These are phyloP conservation scores for Engystomops pustulosus DNA, from an alignment of 2,113 vertebrate species.

Conservation along the genomic window DNA sequence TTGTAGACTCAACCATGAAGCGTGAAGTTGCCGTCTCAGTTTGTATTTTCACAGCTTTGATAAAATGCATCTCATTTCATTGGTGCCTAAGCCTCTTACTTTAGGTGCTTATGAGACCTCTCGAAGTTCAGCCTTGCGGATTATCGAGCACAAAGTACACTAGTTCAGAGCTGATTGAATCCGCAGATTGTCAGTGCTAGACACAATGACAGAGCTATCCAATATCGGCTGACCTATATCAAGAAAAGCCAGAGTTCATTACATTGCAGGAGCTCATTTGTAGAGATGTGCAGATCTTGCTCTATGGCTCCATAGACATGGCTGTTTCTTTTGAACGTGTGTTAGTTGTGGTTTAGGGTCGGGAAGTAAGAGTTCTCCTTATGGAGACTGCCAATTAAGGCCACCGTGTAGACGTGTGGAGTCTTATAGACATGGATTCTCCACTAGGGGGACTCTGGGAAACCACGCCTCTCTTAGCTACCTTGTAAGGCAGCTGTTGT, in stretches of 20 bases:
- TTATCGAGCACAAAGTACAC: conserved; percentile 53
- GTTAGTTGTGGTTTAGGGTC: no score
- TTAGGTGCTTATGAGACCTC: conserved; percentile 40
- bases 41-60: conserved; percentile 24
- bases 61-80: conserved; percentile 50
- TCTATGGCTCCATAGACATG: no score
- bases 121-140: conserved; percentile 27
- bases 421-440: no score
- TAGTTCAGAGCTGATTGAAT: conserved; percentile 45
- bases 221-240: conserved; percentile 56
- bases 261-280: conserved; percentile 24
- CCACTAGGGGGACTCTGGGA: no score
- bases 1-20: background rate
- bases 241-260: conserved; percentile 49
- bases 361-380: no score
- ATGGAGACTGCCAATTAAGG: no score
- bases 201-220: conserved; percentile 53
- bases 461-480: no score
- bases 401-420: no score
- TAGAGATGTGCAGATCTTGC: conserved; percentile 38
- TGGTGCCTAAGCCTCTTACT: conserved; percentile 45
- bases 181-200: conserved; percentile 40
- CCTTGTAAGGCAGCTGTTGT: no score
- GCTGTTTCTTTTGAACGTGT: no score
- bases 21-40: background rate